Evolutionary conservation across 37 sponge, comb jelly and placozoan genomes (phyloP).

Genomic region (Halichondria panicea): DNA sequence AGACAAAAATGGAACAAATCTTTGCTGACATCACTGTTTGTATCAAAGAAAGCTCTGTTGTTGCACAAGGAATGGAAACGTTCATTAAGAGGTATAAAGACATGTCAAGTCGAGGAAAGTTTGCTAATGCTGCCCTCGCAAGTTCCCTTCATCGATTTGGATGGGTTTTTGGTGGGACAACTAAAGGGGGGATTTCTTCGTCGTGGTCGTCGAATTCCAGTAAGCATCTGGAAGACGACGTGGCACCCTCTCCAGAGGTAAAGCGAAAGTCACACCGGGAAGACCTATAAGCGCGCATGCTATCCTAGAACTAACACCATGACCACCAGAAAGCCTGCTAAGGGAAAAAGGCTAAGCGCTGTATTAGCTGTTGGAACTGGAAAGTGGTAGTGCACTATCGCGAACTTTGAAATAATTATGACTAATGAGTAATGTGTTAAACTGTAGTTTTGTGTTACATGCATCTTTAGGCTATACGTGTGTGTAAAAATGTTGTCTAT

Average conservation of each 20-base stretch:
- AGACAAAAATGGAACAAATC: neutral
- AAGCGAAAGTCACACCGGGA: constrained; percentile 10
- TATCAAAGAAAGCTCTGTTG: neutral
- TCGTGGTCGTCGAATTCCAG: constrained; percentile 10
- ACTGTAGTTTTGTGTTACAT: no score
- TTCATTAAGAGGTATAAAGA: constrained; percentile 5
- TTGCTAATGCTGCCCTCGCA: neutral
- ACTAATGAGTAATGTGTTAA: no score
- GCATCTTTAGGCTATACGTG: no score
- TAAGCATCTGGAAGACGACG: constrained; percentile 3
- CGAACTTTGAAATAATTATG: no score
- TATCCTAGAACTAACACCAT: neutral
- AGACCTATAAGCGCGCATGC: neutral
- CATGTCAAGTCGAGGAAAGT: neutral
- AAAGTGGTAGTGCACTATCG: no score
- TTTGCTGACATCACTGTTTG: neutral
- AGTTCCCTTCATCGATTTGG: constrained; percentile 29
- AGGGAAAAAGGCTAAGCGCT: neutral
- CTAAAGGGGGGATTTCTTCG: constrained; percentile 11
- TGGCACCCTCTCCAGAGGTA: neutral
- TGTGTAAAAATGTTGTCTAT: no score
- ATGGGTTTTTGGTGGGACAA: constrained; percentile 13
- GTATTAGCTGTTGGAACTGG: neutral
- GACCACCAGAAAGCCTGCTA: neutral
- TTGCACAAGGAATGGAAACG: constrained; percentile 12